phyloP scores from a whole-genome alignment of 2,797 vertebrate genomes.

The Bradypus variegatus region DNA sequence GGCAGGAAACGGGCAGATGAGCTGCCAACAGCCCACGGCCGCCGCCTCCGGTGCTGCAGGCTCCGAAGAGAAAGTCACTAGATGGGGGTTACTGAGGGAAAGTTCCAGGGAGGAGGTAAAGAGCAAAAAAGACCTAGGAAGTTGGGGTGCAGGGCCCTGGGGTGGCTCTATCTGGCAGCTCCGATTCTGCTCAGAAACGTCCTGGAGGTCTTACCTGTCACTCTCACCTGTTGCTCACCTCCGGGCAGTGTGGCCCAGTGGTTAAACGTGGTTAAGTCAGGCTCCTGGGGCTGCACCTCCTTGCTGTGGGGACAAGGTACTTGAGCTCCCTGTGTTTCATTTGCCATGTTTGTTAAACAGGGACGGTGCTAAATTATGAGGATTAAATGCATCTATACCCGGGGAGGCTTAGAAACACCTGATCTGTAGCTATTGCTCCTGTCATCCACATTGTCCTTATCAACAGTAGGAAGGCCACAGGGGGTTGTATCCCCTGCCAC shows the following conservation, averaged over 20 bases:
- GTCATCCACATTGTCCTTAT: fast-evolving
- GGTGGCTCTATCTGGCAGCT: neutral
- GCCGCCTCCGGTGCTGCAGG: fast-evolving
- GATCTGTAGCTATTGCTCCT: neutral
- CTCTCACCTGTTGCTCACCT: neutral
- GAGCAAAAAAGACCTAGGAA: neutral
- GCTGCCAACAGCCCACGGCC: neutral
- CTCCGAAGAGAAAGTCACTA: neutral
- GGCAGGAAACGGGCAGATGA: neutral
- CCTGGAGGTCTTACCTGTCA: neutral
- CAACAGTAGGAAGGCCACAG: fast-evolving
- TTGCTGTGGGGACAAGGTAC: neutral
- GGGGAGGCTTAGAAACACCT: neutral
- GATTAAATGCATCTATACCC: fast-evolving
- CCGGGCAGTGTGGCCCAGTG: neutral
- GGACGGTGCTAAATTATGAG: neutral
- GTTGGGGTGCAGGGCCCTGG: neutral
- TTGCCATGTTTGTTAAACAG: neutral
- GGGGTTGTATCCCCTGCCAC: neutral
- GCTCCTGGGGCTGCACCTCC: neutral
- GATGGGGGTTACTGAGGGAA: neutral
- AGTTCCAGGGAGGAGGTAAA: neutral
- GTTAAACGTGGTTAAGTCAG: fast-evolving
- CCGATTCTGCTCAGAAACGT: neutral
- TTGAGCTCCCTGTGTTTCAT: fast-evolving